Conservation (phyloP, 2,113 vertebrate genomes). For the Periophthalmus modestus region DNA sequence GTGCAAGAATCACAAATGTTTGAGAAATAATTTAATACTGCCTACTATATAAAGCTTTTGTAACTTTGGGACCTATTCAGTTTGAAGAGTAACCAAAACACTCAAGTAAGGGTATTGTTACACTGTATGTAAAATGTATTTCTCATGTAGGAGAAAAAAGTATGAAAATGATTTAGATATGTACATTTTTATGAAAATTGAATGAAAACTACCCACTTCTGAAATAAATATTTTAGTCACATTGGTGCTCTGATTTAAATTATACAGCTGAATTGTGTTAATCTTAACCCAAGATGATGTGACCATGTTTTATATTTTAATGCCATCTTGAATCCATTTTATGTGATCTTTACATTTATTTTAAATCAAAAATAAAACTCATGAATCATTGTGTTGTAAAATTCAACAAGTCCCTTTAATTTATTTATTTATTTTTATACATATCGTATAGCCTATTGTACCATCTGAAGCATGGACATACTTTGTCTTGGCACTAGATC, state of each 20-base stretch:
- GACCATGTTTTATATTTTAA: constrained; percentile 1
- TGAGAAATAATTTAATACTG: no score
- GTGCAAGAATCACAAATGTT: no score
- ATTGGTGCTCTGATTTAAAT: constrained; percentile 12
- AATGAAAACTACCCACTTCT: no score
- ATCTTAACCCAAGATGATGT: not conserved
- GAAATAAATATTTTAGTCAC: constrained; percentile 12
- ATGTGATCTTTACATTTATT: not conserved
- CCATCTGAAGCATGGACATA: constrained; percentile 36
- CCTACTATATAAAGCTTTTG: no score
- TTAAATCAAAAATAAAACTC: not conserved
- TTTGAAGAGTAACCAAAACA: no score
- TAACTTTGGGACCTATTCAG: no score
- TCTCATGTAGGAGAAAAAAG: no score
- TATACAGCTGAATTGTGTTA: not conserved
- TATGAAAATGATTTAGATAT: no score
- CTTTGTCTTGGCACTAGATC: constrained; percentile 42
- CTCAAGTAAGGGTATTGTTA: no score
- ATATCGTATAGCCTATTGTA: constrained; percentile 18
- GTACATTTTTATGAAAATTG: no score
- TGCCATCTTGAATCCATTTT: not conserved
- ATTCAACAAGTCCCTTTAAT: constrained; percentile 49
- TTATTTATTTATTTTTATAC: not conserved
- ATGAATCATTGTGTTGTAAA: not conserved
- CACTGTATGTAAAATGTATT: no score